Evolutionary conservation across 2,888 invertebrate species (phyloP).

Genomic region (Chrysolina oricalcia): DNA sequence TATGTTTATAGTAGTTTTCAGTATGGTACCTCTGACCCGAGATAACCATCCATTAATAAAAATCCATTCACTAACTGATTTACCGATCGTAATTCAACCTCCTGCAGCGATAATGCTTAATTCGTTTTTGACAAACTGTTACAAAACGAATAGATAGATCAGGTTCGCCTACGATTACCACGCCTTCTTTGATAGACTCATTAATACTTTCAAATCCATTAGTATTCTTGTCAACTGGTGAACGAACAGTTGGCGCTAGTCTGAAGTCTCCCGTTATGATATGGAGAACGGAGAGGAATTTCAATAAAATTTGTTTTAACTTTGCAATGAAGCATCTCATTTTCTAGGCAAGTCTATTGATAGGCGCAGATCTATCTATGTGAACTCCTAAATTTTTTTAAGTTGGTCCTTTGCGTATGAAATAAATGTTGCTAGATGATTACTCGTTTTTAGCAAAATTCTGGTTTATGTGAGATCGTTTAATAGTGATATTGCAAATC

Average conservation of each 20-base stretch:
- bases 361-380: no score
- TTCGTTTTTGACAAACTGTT: constrained; percentile 19
- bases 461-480: no score
- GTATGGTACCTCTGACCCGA: background rate
- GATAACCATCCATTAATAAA: constrained; percentile 12
- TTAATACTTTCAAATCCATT: constrained; percentile 19
- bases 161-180: constrained; percentile 17
- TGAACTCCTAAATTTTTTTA: no score
- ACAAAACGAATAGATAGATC: constrained; percentile 16
- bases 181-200: constrained; percentile 18
- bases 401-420: no score
- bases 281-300: background rate
- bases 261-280: background rate
- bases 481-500: no score
- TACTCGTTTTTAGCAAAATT: no score
- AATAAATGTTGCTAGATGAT: no score
- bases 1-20: background rate
- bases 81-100: constrained; percentile 8
- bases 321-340: no score
- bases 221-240: background rate
- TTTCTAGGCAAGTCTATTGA: no score
- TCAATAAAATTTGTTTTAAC: background rate
- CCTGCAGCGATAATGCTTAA: constrained; percentile 18
- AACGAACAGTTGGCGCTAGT: background rate
- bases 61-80: constrained; percentile 24